phyloP scores from a whole-genome alignment of 2,888 invertebrate species.

The Drosophila colorata region DNA sequence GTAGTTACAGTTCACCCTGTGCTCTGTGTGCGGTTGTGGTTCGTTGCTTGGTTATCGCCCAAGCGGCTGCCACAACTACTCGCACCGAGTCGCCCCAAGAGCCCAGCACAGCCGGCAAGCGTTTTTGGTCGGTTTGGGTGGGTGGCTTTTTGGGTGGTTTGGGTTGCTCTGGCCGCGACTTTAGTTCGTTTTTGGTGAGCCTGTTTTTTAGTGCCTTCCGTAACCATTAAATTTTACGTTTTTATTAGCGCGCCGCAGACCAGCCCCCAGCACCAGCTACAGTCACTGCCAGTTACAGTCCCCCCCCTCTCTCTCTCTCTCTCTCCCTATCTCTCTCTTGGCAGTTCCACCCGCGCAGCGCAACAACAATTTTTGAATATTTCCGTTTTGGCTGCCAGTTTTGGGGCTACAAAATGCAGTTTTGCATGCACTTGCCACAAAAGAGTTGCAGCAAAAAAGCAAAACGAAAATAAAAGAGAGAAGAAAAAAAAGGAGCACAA shows the following conservation, averaged over 20 bases:
- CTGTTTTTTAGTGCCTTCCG: slow-evolving; percentile 82
- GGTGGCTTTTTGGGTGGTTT: slow-evolving; percentile 4
- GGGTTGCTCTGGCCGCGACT: slow-evolving; percentile 44
- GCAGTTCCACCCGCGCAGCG: slow-evolving; percentile 16
- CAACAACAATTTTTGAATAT: slow-evolving; percentile 80
- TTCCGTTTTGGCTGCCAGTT: slow-evolving; percentile 76
- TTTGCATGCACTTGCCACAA: slow-evolving; percentile 73
- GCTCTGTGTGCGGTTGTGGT: slow-evolving; percentile 72
- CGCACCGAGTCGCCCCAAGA: background rate
- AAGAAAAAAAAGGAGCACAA: slow-evolving; percentile 13
- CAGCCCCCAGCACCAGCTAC: slow-evolving; percentile 4
- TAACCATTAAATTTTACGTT: slow-evolving; percentile 82
- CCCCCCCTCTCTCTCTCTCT: background rate
- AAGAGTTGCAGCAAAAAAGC: slow-evolving; percentile 26
- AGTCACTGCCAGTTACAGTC: no score
- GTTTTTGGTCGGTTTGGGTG: no score
- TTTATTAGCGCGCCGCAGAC: slow-evolving; percentile 76
- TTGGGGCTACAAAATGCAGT: slow-evolving; percentile 74
- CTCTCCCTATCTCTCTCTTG: background rate
- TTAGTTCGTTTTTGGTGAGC: slow-evolving; percentile 79
- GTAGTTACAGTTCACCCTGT: slow-evolving; percentile 72
- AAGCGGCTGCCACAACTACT: slow-evolving; percentile 49
- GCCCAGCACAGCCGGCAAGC: no score
- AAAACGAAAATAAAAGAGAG: slow-evolving; percentile 12
- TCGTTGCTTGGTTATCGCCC: slow-evolving; percentile 80